phyloP scores from a whole-genome alignment of 2,797 vertebrate species.

The Iguana delicatissima region DNA sequence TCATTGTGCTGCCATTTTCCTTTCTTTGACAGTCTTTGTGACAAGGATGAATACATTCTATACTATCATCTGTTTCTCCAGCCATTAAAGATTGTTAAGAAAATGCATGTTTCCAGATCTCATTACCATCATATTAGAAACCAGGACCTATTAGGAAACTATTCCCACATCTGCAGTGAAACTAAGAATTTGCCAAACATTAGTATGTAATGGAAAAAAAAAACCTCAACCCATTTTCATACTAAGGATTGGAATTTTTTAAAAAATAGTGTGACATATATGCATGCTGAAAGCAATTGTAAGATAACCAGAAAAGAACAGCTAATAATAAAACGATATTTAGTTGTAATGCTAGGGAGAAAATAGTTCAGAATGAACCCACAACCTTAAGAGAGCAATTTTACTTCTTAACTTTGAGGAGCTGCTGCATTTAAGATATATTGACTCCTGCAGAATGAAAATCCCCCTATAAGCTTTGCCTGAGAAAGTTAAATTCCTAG shows the following conservation, averaged over 20 bases:
- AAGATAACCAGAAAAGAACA: not conserved
- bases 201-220: conserved; percentile 24
- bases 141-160: conserved; percentile 3
- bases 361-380: conserved; percentile 29
- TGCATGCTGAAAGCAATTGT: conserved; percentile 24
- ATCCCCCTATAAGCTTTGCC: conserved; percentile 25
- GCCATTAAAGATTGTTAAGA: conserved; percentile 17
- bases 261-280: not conserved
- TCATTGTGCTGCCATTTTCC: conserved; percentile 29
- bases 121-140: conserved; percentile 39
- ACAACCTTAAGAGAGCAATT: conserved; percentile 21
- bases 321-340: not conserved
- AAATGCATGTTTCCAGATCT: conserved; percentile 34
- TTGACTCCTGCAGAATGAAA: conserved; percentile 44
- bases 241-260: conserved; percentile 17
- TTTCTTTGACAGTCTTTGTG: conserved; percentile 32
- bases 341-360: conserved; percentile 21
- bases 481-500: conserved; percentile 51
- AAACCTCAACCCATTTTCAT: conserved; percentile 12
- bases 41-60: conserved; percentile 11
- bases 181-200: conserved; percentile 39
- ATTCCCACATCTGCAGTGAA: conserved; percentile 29
- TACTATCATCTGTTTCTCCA: conserved; percentile 27
- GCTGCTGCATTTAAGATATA: not conserved
- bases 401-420: conserved; percentile 47